Conservation (phyloP, 2,888 invertebrate species). For the Blomia tropicalis region DNA sequence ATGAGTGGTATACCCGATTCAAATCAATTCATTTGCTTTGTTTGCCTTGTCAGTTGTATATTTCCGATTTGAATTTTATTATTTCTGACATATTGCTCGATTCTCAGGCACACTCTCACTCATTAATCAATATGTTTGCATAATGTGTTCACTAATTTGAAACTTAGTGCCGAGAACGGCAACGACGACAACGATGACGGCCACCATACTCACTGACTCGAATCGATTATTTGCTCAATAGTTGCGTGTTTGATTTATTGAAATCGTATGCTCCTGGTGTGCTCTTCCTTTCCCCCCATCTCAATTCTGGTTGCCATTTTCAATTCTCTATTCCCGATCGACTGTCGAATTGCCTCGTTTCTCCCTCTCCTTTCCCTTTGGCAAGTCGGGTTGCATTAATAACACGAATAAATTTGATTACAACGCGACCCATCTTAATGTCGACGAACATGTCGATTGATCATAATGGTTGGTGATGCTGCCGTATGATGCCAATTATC, state of each 20-base stretch:
- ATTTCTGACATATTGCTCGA: not conserved
- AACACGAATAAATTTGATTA: not conserved
- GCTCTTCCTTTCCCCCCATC: not conserved
- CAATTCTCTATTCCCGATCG: too few relatives aligned
- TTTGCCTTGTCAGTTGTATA: not conserved
- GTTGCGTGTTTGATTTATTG: slow-evolving; percentile 15
- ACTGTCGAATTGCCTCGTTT: not conserved
- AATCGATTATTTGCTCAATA: slow-evolving; percentile 13
- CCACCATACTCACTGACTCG: too few relatives aligned
- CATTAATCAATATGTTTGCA: slow-evolving; percentile 15
- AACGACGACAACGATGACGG: too few relatives aligned
- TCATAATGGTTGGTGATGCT: too few relatives aligned
- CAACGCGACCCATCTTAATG: slow-evolving; percentile 1
- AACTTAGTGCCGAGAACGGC: not conserved
- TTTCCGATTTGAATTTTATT: slow-evolving; percentile 8
- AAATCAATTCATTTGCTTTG: not conserved
- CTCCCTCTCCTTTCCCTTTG: too few relatives aligned
- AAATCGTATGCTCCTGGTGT: not conserved
- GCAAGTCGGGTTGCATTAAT: slow-evolving; percentile 1
- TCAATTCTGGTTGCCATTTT: not conserved
- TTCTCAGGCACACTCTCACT: not conserved
- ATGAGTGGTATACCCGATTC: too few relatives aligned
- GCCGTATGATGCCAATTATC: slow-evolving; percentile 3
- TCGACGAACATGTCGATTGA: not conserved
- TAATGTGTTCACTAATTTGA: slow-evolving; percentile 8